A percentile compares a stretch with the other conserved stretches of the same genome.
These are phyloP conservation scores for Tor tambroides DNA, from an alignment of 2,113 vertebrate species.

Conservation along the genomic window DNA sequence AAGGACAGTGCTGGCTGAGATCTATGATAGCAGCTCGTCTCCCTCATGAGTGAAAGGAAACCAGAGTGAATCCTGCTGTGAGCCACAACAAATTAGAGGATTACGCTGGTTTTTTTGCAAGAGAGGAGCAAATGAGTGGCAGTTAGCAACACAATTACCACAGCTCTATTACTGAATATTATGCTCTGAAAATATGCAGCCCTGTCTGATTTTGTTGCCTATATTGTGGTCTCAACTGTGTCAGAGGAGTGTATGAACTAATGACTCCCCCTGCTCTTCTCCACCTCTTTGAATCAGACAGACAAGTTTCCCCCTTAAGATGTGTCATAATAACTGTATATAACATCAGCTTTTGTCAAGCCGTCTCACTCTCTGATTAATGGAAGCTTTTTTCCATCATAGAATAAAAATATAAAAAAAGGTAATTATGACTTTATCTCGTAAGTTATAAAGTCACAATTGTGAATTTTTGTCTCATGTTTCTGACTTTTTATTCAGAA, in stretches of 20 bases:
- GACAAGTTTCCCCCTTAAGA: not conserved
- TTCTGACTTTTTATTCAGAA: no score
- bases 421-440: no score
- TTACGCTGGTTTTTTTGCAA: not conserved
- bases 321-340: slow-evolving; percentile 1
- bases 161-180: not conserved
- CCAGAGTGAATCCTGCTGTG: not conserved
- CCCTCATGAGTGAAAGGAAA: not conserved
- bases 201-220: slow-evolving; percentile 3
- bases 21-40: slow-evolving; percentile 15
- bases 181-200: not conserved
- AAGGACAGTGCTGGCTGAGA: slow-evolving; percentile 10
- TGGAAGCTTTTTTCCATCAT: no score
- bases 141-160: slow-evolving; percentile 20
- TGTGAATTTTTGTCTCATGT: no score
- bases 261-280: not conserved
- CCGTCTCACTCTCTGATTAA: not conserved
- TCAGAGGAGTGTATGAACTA: not conserved
- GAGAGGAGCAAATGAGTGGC: slow-evolving; percentile 16
- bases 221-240: not conserved
- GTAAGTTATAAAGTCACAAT: no score
- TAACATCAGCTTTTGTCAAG: not conserved
- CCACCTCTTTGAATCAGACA: not conserved
- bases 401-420: no score
- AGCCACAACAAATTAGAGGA: slow-evolving; percentile 41